Conservation (phyloP, 2,888 invertebrate genomes). For the Zele albiditarsus region DNA sequence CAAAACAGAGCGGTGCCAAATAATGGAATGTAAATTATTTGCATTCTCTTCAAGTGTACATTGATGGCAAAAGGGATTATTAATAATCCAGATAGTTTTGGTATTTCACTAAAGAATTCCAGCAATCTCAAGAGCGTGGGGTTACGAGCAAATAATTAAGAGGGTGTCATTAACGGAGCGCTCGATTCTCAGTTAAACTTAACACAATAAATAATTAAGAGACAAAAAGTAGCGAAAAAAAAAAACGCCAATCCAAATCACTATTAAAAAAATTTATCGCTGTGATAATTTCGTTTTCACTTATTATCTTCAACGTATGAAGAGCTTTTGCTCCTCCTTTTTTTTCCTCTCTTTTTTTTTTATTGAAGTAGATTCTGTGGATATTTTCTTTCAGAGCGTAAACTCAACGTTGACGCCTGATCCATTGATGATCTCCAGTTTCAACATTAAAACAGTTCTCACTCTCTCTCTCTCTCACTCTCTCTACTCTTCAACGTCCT, state of each 20-base stretch:
- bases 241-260: neutral
- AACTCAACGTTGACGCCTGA: neutral
- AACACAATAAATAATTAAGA: neutral
- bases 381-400: neutral
- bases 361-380: neutral
- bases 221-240: neutral
- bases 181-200: neutral
- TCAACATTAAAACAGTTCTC: neutral
- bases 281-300: neutral
- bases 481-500: neutral
- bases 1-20: neutral
- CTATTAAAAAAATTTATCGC: neutral
- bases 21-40: conserved; percentile 29
- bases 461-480: neutral
- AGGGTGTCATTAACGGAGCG: neutral
- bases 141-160: neutral
- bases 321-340: neutral
- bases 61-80: conserved; percentile 34
- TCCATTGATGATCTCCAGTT: neutral
- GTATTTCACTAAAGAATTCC: conserved; percentile 14
- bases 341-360: neutral
- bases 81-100: conserved; percentile 27
- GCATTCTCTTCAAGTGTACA: conserved; percentile 24
- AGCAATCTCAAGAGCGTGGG: neutral
- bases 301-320: neutral